Evolutionary conservation across 2,797 vertebrate species (phyloP), one percentile per base, ranked within the genome.

Genomic region (Gastrophryne carolinensis): DNA sequence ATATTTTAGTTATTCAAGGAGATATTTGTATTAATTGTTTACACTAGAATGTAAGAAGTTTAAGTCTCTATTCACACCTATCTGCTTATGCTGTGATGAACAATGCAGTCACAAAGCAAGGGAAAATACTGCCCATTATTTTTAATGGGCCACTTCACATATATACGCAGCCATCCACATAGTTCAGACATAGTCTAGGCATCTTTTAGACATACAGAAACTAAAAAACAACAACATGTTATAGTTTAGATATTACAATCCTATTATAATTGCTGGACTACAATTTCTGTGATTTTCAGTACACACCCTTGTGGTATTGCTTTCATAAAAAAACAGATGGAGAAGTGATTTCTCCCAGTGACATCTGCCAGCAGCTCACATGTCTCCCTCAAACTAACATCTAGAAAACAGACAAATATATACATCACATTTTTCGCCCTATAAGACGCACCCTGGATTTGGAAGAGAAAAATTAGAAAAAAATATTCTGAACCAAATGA

Each of bases 291-390:
- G 15, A 2, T 26, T 23, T 37, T 67, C 64, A 53, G n/a, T 5
- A 24, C 13, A 34, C 19, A 6, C 21, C 15, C 44, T n/a, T 34
- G n/a, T 41, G 49, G 1, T 32, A 35, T 27, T 34, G 32, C 15
- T 21, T 49, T n/a, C n/a, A n/a, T 15, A 24, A 24, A 1, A 44
- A 30, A 50, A 66, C 61, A 74, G 72, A 74, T 34, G 62, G 61
- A 47, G 15, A 6, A 35, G 41, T 24, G 19, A 44, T 39, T 35
- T 27, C 49, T 72, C 56, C 23, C 72, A 47, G 17, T 8, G 44
- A 47, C 72, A 74, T 66, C 61, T 74, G 72, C 65, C 27, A n/a
- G 1, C 10, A 47, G 44, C 9, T 8, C 6, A 50, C 17, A 26
- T 13, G 26, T 34, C 32, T n/a, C 21, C 15, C 6, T 37, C 26